A percentile compares a stretch with the other conserved stretches of the same genome.
phyloP scores from a whole-genome alignment of 2,888 invertebrate species.

The Axea sp. region DNA sequence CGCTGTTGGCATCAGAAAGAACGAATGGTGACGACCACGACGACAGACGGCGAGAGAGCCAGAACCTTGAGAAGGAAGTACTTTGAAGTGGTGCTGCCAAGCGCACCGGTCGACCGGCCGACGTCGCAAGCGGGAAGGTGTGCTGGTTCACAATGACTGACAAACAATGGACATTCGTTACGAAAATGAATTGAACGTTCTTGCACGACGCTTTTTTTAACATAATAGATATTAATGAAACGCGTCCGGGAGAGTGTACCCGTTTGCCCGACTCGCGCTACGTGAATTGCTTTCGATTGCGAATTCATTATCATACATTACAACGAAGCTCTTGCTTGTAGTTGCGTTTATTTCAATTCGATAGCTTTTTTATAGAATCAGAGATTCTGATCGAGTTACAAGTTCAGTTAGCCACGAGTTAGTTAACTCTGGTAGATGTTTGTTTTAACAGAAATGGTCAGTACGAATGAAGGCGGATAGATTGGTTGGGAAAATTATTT shows the following conservation, averaged over 20 bases:
- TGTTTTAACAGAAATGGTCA: slow-evolving; percentile 1
- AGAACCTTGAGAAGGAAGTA: slow-evolving; percentile 63
- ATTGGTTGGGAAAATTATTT: too few species aligned
- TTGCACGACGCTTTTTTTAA: slow-evolving; percentile 63
- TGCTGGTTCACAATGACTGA: slow-evolving; percentile 66
- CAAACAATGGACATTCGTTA: slow-evolving; percentile 74
- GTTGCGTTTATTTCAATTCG: slow-evolving; percentile 27
- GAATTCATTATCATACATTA: slow-evolving; percentile 48
- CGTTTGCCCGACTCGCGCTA: slow-evolving; percentile 23
- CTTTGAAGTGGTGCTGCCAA: slow-evolving; percentile 66
- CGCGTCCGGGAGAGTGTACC: slow-evolving; percentile 47
- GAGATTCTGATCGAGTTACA: slow-evolving; percentile 33
- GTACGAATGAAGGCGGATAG: too few species aligned
- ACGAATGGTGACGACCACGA: slow-evolving; percentile 24
- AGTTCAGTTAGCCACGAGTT: slow-evolving; percentile 14
- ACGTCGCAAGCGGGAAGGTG: slow-evolving; percentile 57
- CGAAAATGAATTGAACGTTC: slow-evolving; percentile 65
- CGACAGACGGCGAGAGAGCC: slow-evolving; percentile 53
- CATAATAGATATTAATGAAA: slow-evolving; percentile 72
- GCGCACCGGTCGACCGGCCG: slow-evolving; percentile 52
- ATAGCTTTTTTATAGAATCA: slow-evolving; percentile 11
- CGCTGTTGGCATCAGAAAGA: slow-evolving; percentile 46
- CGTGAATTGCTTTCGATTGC: slow-evolving; percentile 41
- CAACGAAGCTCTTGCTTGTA: slow-evolving; percentile 18
- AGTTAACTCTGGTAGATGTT: slow-evolving; percentile 17